Base-by-base conservation (phyloP, 1,140 invertebrate genomes). In the Antheraea pernyi region DNA sequence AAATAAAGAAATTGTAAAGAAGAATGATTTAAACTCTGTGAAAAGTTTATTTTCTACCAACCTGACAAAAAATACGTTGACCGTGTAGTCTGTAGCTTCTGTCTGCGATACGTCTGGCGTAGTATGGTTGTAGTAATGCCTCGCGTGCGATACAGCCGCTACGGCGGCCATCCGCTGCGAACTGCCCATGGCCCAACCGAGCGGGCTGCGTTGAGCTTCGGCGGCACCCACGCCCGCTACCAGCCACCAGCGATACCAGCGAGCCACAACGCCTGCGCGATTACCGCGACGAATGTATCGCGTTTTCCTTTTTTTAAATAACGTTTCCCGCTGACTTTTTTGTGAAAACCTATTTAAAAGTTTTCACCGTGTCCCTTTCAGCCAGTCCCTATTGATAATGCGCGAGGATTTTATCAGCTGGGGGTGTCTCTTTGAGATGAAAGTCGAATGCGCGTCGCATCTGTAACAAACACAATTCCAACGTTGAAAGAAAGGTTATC, bases 141-240 rank as follows among this genome's bases (percentile, higher is more conserved):
- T 84, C 30, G 84, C 84, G 53, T 91, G 87, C 0, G 89, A 84
- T 11, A 87, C 85, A 7, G 89, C 89, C 60, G 89, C 89, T 5
- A 90, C 86, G 39, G 89, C 89, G 63, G 89, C 89, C 19, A 91
- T 76, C 7, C 89, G 81, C 73, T 90, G 89, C 53, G 89, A 84
- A 86, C 88, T 87, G 75, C 89, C 88, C 89, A 91, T 91, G 65
- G 89, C 89, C 89, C 89, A 91, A 78, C 89, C 83, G 72, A 91
- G 84, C 60, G 89, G 89, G 86, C 88, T 90, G 66, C 86, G 86
- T 79, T 91, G 89, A 22, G 86, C 86, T 18, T 76, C 77, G 66
- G 73, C 86, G 36, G 79, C 76, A 60, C 81, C 81, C 71, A 78
- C 79, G 71, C 80, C 81, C 81, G 82, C 84, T 83, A 85, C 80